A percentile compares a stretch with the other conserved stretches of the same genome.
Conservation (phyloP, 2,797 vertebrate genomes). For the Chrysocyon brachyurus region DNA sequence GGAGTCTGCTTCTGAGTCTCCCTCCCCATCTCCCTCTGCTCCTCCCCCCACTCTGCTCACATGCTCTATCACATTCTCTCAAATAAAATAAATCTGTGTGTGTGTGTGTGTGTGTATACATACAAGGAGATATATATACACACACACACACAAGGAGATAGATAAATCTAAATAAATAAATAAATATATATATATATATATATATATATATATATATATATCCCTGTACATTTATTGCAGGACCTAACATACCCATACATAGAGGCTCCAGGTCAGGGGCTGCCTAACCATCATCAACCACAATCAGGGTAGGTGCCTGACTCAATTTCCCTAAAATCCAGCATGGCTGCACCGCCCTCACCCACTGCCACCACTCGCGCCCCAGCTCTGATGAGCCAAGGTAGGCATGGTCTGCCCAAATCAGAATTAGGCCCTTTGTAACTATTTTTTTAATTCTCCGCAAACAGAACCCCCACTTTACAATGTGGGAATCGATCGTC, state of each 20-base stretch:
- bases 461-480: slow-evolving; percentile 20
- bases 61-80: background rate
- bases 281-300: background rate
- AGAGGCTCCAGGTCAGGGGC: background rate
- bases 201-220: too few relatives aligned
- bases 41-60: background rate
- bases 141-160: too few relatives aligned
- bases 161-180: too few relatives aligned
- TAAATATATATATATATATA: too few relatives aligned
- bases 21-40: background rate
- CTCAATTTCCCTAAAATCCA: background rate
- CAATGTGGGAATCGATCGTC: background rate
- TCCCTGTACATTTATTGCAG: background rate
- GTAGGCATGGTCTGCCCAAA: background rate
- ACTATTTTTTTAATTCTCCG: background rate
- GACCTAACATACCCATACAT: background rate
- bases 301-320: background rate
- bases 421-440: slow-evolving; percentile 36
- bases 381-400: background rate
- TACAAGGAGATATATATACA: too few relatives aligned
- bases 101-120: too few relatives aligned
- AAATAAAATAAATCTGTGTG: background rate
- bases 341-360: background rate
- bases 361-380: background rate
- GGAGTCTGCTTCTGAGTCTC: background rate